A percentile compares a stretch with the other conserved stretches of the same genome.
phyloP scores from a whole-genome alignment of 2,113 vertebrate species.

The Clarias magur region DNA sequence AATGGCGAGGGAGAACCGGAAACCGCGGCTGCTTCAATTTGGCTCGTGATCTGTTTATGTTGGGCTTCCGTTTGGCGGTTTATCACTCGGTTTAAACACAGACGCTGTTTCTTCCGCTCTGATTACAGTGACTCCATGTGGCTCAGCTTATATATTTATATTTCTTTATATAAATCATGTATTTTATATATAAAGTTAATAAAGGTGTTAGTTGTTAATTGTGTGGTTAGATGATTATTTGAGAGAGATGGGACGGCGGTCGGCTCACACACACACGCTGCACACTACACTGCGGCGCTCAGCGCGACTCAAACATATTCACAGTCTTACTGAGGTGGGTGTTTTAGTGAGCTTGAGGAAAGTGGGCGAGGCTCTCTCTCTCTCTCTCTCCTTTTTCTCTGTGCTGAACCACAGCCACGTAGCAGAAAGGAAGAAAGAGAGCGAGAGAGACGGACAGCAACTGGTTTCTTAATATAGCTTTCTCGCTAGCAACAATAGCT shows the following conservation, averaged over 20 bases:
- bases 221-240: not conserved
- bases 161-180: no score
- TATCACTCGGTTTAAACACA: not conserved
- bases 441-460: not conserved
- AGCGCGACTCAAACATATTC: conserved; percentile 11
- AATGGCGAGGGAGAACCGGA: conserved; percentile 60
- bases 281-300: conserved; percentile 30
- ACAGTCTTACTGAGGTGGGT: conserved; percentile 43
- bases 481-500: conserved; percentile 12
- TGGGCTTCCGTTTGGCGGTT: not conserved
- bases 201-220: not conserved
- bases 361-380: conserved; percentile 54
- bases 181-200: not conserved
- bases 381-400: conserved; percentile 40
- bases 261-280: not conserved
- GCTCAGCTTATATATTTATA: not conserved
- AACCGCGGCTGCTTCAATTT: conserved; percentile 72
- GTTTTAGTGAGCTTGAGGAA: conserved; percentile 7
- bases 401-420: conserved; percentile 54
- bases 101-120: not conserved
- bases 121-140: no score
- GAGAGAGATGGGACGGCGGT: conserved; percentile 29
- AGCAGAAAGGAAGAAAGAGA: conserved; percentile 39
- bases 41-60: conserved; percentile 52
- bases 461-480: not conserved